Base-by-base conservation (phyloP, 2,888 invertebrate genomes). In the Thera obeliscata region DNA sequence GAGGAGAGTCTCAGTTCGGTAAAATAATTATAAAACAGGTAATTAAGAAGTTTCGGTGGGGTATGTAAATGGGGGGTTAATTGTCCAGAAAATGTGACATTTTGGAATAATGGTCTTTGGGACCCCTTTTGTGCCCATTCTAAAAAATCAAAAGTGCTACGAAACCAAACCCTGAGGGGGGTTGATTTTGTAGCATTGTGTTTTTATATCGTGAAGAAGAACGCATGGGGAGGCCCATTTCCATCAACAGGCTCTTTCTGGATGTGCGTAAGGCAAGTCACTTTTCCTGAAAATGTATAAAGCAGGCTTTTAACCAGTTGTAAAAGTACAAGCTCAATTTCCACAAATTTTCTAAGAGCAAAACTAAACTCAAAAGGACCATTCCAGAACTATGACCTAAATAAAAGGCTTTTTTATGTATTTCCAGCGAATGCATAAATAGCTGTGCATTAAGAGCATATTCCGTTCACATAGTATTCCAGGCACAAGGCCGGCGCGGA, bases 1-100 rank as follows among this genome's bases (percentile, higher is more conserved):
- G 84, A 83, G 84, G 82, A 74, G 77, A 79, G 76, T 80, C 80
- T 71, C 78, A 65, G 81, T 79, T 80, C 78, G 77, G 81, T 81
- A 76, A 82, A 83, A 91, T 91, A 89, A 91, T 93, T 90, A 90
- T 84, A 77, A 81, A 77, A 79, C 89, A 91, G 91, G 89, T 91
- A 87, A 90, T 92, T 91, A 91, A 88, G 88, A 87, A 90, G 87
- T 90, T 75, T 76, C 22, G 76, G 80, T 78, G 79, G 73, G 83
- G 79, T 78, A 85, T 85, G 82, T 78, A 85, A 83, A 87, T 85
- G 80, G 75, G 73, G 75, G 82, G 85, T 81, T 87, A 87, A 88
- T 86, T 86, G 81, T 78, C 79, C 81, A 79, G 80, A 84, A 86
- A 85, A 81, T 80, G 73, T 71, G 68, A 68, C 66, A 46, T 64